Base-by-base conservation (phyloP, 2,888 invertebrate genomes). In the Ectropis crepuscularia region DNA sequence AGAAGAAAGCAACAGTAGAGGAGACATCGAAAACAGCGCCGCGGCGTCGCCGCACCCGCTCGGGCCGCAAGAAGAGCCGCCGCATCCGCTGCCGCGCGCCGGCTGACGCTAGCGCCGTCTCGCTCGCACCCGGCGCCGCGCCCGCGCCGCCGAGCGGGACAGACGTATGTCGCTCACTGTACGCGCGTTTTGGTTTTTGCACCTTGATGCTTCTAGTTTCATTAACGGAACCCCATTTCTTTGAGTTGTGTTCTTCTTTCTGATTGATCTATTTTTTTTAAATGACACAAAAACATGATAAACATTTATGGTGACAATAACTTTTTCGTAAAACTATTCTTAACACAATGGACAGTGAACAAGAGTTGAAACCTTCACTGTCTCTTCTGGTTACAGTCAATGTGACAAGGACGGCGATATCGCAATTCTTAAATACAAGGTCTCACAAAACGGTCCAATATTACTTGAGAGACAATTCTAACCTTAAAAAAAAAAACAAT, bases 41-140 rank as follows among this genome's bases (percentile, higher is more conserved):
- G 61, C 83, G 81, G 0, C 83, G 89, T 0, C 85, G 83, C 0
- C 87, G 82, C 75, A 81, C 90, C 66, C 90, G 91, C 75, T 81
- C 86, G 7, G 91, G 91, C 0, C 87, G 85, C 70, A 83, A 79
- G 81, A 91, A 92, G 82, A 67, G 72, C 62, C 79, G 71, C 38
- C 81, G 82, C 49, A 75, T 79, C 37, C 81, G 87, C 43, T 59
- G 77, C 54, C 77, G 83, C 64, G 63, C 67, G 0, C 70, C 53
- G 58, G 58, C 42, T 51, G 36, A 6, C 4, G 36, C 53, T 6
- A 7, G 6, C 39, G 43, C 60, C 9, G 16, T 6, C 53, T 28
- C 51, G 38, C 42, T 43, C 38, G 38, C 55, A 36, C 42, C 9
- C 53, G 46, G 37, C 16, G 37, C 6, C 2, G 48, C 10, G 42